Base-by-base conservation (phyloP, 2,797 vertebrate genomes). In the Anableps anableps region DNA sequence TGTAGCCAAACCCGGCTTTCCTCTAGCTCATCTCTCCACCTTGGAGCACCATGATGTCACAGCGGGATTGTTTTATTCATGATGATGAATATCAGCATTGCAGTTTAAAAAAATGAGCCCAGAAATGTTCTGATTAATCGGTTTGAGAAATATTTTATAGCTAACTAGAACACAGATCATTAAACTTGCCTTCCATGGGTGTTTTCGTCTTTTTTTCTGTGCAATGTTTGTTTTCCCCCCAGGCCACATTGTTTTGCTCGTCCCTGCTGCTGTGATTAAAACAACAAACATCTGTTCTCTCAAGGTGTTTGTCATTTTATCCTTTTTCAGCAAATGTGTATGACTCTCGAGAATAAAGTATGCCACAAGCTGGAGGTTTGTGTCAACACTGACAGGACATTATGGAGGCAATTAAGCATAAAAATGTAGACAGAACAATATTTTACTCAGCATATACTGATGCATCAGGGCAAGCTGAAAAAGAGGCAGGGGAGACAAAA, bases 241-340 rank as follows among this genome's bases (percentile, higher is more conserved):
- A 43, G 53, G 75, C 48, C 21, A 48, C 17, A 17, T 47, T 75
- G 70, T 77, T 84, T 72, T 75, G 55, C 55, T 83, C 76, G 31
- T 81, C 80, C 45, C 29, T 55, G 29, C 78, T 76, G 81, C 76
- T 72, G 80, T 48, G 74, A 73, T 71, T 78, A 68, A 60, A 84
- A 55, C 70, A 75, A 77, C 48, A 78, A 77, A 76, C 76, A 79
- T 82, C 77, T 77, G 72, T 64, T 72, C 13, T 81, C 73, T 36
- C 78, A 58, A 55, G 43, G 55, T 71, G 31, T 80, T 77, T 75
- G 26, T 9, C 5, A 4, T 45, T 10, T 66, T 29, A 31, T 31
- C 29, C 23, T 43, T 50, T 41, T 51, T 34, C 29, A 51, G 16
- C 6, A 70, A 85, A 60, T 31, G 14, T 55, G 36, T 70, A 29